Base-by-base conservation (phyloP, 2,113 vertebrate genomes). In the Blennius ocellaris region DNA sequence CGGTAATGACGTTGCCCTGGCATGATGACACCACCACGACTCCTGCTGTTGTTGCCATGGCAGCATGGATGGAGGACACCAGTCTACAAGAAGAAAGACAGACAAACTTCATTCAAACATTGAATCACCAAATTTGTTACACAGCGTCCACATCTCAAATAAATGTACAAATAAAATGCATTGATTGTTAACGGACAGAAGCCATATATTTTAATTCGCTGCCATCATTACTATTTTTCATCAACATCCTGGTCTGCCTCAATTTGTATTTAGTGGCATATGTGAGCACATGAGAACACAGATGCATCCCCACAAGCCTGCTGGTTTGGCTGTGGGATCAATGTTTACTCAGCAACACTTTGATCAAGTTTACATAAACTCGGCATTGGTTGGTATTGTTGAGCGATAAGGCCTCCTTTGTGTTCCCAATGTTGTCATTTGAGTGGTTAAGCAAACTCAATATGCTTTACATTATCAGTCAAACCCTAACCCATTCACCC, bases 51-150 rank as follows among this genome's bases (percentile, higher is more conserved):
- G 96, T 96, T 8, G 97, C 97, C 95, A 99, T 94, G 48, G 94
- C 79, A 39, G 96, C 97, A 57, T 99, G 97, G 81, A 97, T 93
- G 0, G 91, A 97, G 16, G 97, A 99, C 74, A 99, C 97, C 81
- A 99, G 65, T 81, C 97, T 99, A 88, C 69, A 43, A 65, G n/a
- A 76, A 9, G 62, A 5, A 56, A 7, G 4, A 30, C 21, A 30
- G 21, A 44, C 10, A 44, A 44, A 44, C 43, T 44, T 44, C 8
- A 10, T 5, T 10, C 10, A 44, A 44, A 11, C 45, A 14, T 48
- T 48, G 0, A 48, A 7, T 48, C 21, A 30, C 21, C 4, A 30
- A 30, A 30, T 30, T n/a, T n/a, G n/a, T n/a, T n/a, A n/a, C n/a
- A n/a, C n/a, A n/a, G n/a, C n/a, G n/a, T n/a, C n/a, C n/a, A n/a